These are phyloP conservation scores for Mylabris sibirica DNA, from an alignment of 2,888 invertebrate species.

Conservation along the genomic window DNA sequence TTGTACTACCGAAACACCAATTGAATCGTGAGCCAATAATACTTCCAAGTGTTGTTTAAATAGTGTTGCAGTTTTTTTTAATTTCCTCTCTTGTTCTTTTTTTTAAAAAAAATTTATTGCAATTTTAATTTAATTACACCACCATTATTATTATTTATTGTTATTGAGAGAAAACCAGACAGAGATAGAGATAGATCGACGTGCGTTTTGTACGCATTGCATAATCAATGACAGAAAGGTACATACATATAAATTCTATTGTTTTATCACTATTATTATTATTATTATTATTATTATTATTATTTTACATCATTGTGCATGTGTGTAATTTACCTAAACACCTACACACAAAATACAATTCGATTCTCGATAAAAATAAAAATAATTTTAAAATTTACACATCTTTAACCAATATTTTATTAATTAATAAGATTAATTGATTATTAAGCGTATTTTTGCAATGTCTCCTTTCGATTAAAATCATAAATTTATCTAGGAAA, in stretches of 20 bases:
- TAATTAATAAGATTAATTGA: too few relatives aligned
- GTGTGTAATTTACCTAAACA: background rate
- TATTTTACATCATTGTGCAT: background rate
- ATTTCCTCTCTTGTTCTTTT: background rate
- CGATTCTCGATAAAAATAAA: background rate
- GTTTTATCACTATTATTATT: background rate
- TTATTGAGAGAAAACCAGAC: background rate
- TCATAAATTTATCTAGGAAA: too few relatives aligned
- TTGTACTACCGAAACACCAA: constrained; percentile 3
- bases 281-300: background rate
- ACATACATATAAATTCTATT: constrained; percentile 23
- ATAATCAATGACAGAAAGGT: constrained; percentile 55
- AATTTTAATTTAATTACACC: background rate
- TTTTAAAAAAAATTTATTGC: too few relatives aligned
- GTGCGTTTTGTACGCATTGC: constrained; percentile 50
- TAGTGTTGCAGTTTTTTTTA: constrained; percentile 19
- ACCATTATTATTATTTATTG: background rate
- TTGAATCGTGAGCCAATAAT: constrained; percentile 27
- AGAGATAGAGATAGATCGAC: constrained; percentile 11
- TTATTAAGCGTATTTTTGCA: too few relatives aligned
- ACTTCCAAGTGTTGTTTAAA: constrained; percentile 27
- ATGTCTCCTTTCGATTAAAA: too few relatives aligned
- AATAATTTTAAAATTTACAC: background rate
- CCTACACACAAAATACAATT: background rate
- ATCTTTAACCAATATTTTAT: background rate